Evolutionary conservation across 1,140 invertebrate genomes (phyloP), one percentile per base, ranked within the genome.

Genomic region (Drosophila sp.): DNA sequence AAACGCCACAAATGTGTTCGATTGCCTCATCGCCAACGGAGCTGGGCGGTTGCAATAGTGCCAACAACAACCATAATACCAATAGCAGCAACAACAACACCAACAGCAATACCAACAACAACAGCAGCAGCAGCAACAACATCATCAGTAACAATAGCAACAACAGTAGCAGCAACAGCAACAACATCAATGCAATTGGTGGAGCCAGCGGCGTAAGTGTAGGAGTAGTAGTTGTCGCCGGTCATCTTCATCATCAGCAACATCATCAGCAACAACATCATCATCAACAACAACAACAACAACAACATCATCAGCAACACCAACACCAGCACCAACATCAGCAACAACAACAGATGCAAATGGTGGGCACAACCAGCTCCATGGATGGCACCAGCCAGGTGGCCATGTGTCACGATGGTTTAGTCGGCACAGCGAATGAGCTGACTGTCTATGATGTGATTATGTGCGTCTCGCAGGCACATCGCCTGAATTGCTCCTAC

Each of bases 401-500:
- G 82, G 83, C 72, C 68, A 90, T 90, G 80, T 78, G 79, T 61
- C 76, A 84, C 61, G 80, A 89, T 54, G 79, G 80, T 54, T 58
- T 89, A n/a, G 77, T 77, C 40, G 84, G 79, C 66, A 84, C 82
- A 8, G 79, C 80, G 47, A 86, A 82, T 56, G 94, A 95, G 77
- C 89, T 95, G 69, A 95, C 84, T 50, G 94, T 97, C 56, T 97
- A 97, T 90, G 97, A 98, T 92, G 94, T 98, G 66, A 97, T 98
- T 72, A 94, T 97, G 67, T 95, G 96, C 78, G 96, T 99, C 4
- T 96, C 97, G 1, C 96, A 98, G 84, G 98, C 98, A 2, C 97
- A 99, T 92, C 96, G 97, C 76, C 95, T 95, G 55, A 96, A 98
- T 92, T 98, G 97, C 93, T 95, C 95, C 72, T 98, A 97, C 91